Percentiles rank a stretch among this genome's conserved stretches.
These are phyloP conservation scores for Clarias magur DNA, from an alignment of 2,113 vertebrate genomes.

Conservation along the genomic window DNA sequence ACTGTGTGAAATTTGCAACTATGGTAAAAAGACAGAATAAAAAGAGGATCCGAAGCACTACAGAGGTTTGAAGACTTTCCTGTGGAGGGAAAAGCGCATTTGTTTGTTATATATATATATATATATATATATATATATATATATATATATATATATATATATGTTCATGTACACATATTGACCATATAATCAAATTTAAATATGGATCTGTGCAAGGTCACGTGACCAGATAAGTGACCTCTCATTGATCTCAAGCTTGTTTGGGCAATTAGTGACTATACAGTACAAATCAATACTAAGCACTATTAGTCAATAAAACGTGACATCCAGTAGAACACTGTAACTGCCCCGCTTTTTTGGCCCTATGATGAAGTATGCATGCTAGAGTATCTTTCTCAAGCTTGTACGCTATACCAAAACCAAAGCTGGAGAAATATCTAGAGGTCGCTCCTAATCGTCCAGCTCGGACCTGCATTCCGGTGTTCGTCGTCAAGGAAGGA, in stretches of 20 bases:
- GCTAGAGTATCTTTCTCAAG: background rate
- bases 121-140: too few relatives aligned
- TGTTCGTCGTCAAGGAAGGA: background rate
- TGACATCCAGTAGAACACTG: background rate
- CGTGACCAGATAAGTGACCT: background rate
- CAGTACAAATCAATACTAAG: background rate
- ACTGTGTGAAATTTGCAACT: too few relatives aligned
- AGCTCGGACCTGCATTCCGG: background rate
- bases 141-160: too few relatives aligned
- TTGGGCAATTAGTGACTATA: background rate
- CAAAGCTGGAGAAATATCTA: background rate
- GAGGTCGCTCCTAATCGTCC: background rate
- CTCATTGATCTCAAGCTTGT: background rate
- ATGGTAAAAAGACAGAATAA: too few relatives aligned
- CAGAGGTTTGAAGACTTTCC: background rate
- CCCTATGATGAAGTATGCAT: background rate
- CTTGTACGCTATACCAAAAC: background rate
- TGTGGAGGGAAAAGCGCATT: background rate
- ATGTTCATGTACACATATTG: too few relatives aligned
- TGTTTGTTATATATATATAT: too few relatives aligned
- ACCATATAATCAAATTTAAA: background rate
- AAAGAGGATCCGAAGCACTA: background rate
- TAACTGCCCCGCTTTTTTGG: background rate
- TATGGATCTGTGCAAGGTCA: background rate
- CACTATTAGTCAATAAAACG: constrained; percentile 4